Evolutionary conservation across 2,797 vertebrate species (phyloP).

Genomic region (Ateles fusciceps): DNA sequence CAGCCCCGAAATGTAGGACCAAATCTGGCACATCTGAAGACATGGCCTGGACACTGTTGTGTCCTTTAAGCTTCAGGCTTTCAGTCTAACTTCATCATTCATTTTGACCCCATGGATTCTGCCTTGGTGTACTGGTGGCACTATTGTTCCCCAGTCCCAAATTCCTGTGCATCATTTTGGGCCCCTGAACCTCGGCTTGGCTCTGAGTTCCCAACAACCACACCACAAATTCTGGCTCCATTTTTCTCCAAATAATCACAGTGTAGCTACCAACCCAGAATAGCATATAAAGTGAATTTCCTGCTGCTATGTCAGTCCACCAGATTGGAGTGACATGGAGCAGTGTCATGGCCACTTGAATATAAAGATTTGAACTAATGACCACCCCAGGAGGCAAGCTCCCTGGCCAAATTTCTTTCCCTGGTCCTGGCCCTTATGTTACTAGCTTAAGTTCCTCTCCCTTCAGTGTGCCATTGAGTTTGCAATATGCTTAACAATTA

Average conservation of each 20-base stretch:
- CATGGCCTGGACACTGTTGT: background rate
- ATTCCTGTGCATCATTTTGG: background rate
- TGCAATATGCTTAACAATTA: background rate
- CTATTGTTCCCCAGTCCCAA: background rate
- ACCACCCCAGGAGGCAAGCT: background rate
- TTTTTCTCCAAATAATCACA: background rate
- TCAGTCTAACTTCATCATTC: background rate
- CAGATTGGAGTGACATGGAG: background rate
- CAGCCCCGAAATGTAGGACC: background rate
- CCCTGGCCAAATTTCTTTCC: background rate
- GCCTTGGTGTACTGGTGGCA: background rate
- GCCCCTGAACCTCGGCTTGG: background rate
- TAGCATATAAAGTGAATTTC: background rate
- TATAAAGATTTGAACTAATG: background rate
- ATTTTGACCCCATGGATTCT: background rate
- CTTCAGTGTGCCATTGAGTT: background rate
- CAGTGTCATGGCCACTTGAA: background rate
- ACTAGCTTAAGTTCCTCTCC: background rate
- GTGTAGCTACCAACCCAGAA: background rate
- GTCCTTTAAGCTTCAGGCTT: background rate
- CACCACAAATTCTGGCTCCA: background rate
- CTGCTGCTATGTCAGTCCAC: background rate
- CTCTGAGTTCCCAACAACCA: background rate
- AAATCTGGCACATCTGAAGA: background rate
- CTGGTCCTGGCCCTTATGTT: background rate